These are phyloP conservation scores for Nymphalis c-album DNA, from an alignment of 2,888 invertebrate genomes.

Conservation along the genomic window DNA sequence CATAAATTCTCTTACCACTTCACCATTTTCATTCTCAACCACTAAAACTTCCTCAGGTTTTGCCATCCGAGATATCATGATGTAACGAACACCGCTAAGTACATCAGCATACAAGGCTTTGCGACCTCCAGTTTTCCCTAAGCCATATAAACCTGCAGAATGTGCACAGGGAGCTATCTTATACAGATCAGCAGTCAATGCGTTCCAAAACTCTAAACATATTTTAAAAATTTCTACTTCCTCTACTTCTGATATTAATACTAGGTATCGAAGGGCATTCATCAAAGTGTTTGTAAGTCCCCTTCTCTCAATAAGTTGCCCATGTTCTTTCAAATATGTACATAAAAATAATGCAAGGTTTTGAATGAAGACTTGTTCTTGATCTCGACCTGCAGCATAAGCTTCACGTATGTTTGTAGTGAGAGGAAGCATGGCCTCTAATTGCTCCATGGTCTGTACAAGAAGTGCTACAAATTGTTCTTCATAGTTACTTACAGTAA, in stretches of 20 bases:
- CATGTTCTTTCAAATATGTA: conserved; percentile 98
- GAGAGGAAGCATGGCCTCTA: conserved; percentile 95
- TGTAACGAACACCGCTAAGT: conserved; percentile 93
- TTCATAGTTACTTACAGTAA: conserved; percentile 94
- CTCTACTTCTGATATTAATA: conserved; percentile 97
- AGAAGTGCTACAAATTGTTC: conserved; percentile 95
- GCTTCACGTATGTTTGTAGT: conserved; percentile 96
- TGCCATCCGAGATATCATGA: conserved; percentile 99
- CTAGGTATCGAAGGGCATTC: conserved; percentile 92
- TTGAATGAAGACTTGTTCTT: conserved; percentile 99
- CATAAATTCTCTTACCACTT: conserved; percentile 99
- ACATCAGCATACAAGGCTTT: conserved; percentile 90
- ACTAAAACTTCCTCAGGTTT: conserved; percentile 99
- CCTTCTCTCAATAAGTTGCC: conserved; percentile 91
- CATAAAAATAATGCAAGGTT: conserved; percentile 98
- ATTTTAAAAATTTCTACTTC: conserved; percentile 99
- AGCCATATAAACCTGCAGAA: conserved; percentile 64
- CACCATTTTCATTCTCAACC: conserved; percentile 99
- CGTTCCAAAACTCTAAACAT: conserved; percentile 99
- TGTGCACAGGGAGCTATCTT: conserved; percentile 89
- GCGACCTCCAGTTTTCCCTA: conserved; percentile 79
- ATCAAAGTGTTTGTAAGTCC: conserved; percentile 88
- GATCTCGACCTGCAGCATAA: conserved; percentile 95
- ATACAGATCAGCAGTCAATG: conserved; percentile 94
- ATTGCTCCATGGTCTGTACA: conserved; percentile 94